A percentile compares a stretch with the other conserved stretches of the same genome.
Evolutionary conservation across 2,797 vertebrate species (phyloP).

Genomic region (Crocodylus rhombifer): DNA sequence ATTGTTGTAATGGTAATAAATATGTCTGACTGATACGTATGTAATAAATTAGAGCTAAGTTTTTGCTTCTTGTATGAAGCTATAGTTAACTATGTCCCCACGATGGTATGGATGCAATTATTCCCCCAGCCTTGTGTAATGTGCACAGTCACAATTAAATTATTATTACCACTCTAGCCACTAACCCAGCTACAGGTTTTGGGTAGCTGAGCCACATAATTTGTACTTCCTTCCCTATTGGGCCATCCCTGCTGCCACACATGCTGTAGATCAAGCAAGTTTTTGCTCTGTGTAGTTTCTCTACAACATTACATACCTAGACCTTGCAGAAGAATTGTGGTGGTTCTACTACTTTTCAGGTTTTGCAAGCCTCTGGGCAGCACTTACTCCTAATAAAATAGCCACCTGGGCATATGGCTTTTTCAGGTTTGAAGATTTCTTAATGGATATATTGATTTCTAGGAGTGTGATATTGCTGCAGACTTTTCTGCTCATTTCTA

Average conservation of each 20-base stretch:
- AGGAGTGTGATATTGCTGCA: neutral
- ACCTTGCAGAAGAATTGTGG: neutral
- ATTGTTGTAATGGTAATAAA: neutral
- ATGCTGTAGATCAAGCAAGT: too few relatives aligned
- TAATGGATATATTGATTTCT: neutral
- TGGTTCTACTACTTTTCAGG: neutral
- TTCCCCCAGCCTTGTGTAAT: accelerated
- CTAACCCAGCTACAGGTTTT: neutral
- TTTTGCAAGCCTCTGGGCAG: neutral
- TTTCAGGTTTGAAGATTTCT: neutral
- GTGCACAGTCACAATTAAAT: neutral
- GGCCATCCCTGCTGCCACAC: neutral
- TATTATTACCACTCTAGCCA: neutral
- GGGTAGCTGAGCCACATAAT: accelerated
- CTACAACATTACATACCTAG: neutral
- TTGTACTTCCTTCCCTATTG: neutral
- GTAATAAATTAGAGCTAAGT: neutral
- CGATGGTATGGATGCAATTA: neutral
- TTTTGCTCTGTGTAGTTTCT: too few relatives aligned
- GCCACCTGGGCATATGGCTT: neutral
- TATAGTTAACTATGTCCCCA: too few relatives aligned
- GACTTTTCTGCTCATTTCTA: neutral
- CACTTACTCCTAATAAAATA: neutral
- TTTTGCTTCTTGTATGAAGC: neutral
- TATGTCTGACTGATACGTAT: neutral